These are phyloP conservation scores for Buphagus erythrorhynchus DNA, from an alignment of 2,797 vertebrate genomes.

Conservation along the genomic window DNA sequence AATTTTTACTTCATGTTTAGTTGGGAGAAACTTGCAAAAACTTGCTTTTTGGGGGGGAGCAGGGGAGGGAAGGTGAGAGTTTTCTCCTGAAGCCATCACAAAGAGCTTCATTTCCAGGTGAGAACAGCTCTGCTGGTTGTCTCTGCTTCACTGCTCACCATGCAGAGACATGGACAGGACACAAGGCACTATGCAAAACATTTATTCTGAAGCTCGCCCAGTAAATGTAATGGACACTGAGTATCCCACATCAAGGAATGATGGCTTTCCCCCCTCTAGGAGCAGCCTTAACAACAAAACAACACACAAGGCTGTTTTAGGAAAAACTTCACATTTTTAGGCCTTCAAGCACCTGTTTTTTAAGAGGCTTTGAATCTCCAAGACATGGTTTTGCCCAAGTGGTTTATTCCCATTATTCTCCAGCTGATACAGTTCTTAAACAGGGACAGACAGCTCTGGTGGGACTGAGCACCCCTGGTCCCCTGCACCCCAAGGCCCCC, in stretches of 20 bases:
- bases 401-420: not conserved
- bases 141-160: not conserved
- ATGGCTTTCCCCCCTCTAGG: not conserved
- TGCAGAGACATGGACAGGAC: not conserved
- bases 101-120: not conserved
- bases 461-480: not conserved
- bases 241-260: not conserved
- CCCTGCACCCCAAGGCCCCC: accelerated
- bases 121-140: not conserved
- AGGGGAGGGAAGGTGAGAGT: accelerated
- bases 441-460: not conserved
- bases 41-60: not conserved
- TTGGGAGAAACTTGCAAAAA: not conserved
- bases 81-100: not conserved
- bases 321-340: accelerated
- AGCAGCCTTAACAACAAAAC: not conserved
- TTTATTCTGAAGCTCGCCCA: not conserved
- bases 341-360: not conserved
- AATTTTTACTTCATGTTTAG: slow-evolving; percentile 4
- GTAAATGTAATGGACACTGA: not conserved
- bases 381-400: not conserved
- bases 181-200: not conserved
- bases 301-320: no score
- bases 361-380: not conserved
- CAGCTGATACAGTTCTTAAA: not conserved